Percentiles rank a stretch among this genome's conserved stretches.
These are phyloP conservation scores for Acrobasis consociella DNA, from an alignment of 2,888 invertebrate genomes.

Conservation along the genomic window DNA sequence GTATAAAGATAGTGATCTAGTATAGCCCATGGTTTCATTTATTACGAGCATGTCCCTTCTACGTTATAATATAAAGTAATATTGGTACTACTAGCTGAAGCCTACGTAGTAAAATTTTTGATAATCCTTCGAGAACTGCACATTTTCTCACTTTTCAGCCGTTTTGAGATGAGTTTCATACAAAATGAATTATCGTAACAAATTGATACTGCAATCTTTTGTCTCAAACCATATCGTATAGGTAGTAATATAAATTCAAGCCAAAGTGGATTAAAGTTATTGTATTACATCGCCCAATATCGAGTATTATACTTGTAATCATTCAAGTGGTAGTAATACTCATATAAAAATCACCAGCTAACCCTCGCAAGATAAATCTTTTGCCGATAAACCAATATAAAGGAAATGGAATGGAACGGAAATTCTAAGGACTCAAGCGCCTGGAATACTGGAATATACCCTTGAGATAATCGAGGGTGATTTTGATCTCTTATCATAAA, in stretches of 20 bases:
- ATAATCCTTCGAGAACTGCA: too few relatives aligned
- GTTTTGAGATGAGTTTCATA: too few relatives aligned
- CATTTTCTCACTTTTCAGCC: too few relatives aligned
- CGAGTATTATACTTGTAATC: background rate
- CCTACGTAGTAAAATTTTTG: too few relatives aligned
- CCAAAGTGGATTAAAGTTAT: slow-evolving; percentile 8
- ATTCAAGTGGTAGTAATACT: slow-evolving; percentile 3
- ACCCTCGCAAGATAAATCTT: background rate
- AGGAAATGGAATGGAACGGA: background rate
- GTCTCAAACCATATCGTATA: too few relatives aligned
- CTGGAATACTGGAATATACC: background rate
- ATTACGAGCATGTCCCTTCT: too few relatives aligned
- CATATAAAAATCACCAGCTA: background rate
- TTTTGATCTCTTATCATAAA: background rate
- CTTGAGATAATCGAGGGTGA: background rate
- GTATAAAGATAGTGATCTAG: too few relatives aligned
- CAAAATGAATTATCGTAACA: too few relatives aligned
- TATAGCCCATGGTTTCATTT: too few relatives aligned
- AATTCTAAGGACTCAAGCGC: background rate
- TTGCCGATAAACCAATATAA: slow-evolving; percentile 2
- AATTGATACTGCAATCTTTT: too few relatives aligned
- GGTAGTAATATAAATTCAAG: background rate
- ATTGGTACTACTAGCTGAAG: too few relatives aligned
- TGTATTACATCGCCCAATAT: background rate
- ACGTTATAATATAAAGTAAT: too few relatives aligned